Base-by-base conservation (phyloP, 2,113 vertebrate species). In the Piaya cayana region DNA sequence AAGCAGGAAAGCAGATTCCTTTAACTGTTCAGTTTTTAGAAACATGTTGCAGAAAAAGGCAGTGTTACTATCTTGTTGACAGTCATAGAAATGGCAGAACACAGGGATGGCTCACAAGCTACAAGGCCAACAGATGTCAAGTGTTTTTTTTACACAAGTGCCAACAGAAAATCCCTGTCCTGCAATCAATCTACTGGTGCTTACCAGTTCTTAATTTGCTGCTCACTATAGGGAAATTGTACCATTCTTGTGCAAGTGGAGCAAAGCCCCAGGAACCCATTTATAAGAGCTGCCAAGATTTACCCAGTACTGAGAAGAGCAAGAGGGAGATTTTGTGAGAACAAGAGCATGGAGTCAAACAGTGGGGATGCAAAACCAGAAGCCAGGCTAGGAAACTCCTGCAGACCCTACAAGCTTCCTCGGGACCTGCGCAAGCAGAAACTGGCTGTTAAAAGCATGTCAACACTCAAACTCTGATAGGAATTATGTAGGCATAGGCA, bases 71-170 rank as follows among this genome's bases (percentile, higher is more conserved):
- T 58, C 53, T 75, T 21, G 15, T 82, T 93, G 0, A 1, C 39
- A 43, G 74, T 15, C 8, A 3, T 37, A 65, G 60, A 63, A 71
- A 39, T 32, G 43, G 62, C 43, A 82, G 70, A 29, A 34, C 26
- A 0, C 0, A 16, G 34, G 53, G 43, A 8, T n/a, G 49, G 70
- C 65, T 43, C 36, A 26, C 42, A 76, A 74, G 71, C 67, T 39
- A 16, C 0, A 0, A 63, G 59, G 56, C 3, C 1, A 36, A 52
- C 4, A 13, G 26, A 18, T 59, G n/a, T 34, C 18, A 5, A 36
- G 23, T 2, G 2, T 13, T 12, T 25, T 37, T 60, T 82, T 80
- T 25, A 36, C 72, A 69, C 39, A 50, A 69, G 18, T 42, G 15
- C 34, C 60, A 36, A 39, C 32, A 80, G 47, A 74, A 82, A n/a